Evolutionary conservation across 2,888 invertebrate species (phyloP).

Genomic region (Pachymerium ferrugineum): DNA sequence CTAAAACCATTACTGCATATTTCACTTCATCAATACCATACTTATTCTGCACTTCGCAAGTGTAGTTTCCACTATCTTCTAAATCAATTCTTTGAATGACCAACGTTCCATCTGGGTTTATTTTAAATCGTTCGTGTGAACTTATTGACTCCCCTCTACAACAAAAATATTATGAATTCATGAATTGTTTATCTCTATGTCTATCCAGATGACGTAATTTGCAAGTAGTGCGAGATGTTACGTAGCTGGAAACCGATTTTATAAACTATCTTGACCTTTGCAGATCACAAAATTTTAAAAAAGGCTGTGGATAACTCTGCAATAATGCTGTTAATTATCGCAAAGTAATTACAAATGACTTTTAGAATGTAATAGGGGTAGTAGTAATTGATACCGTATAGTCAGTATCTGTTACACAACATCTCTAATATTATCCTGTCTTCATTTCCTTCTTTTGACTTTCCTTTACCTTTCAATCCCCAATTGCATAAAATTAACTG

Average conservation of each 20-base stretch:
- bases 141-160: not conserved
- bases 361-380: too few species aligned
- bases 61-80: constrained; percentile 28
- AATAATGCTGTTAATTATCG: too few species aligned
- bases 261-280: too few species aligned
- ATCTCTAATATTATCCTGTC: too few species aligned
- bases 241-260: not conserved
- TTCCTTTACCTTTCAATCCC: too few species aligned
- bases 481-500: too few species aligned
- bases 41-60: constrained; percentile 12
- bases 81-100: not conserved
- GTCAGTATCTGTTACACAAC: too few species aligned
- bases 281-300: too few species aligned
- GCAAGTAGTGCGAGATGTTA: not conserved
- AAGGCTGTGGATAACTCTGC: too few species aligned
- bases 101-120: constrained; percentile 26
- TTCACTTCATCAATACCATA: constrained; percentile 28
- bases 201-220: not conserved
- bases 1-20: constrained; percentile 29
- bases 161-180: not conserved
- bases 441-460: too few species aligned
- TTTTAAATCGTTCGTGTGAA: not conserved
- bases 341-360: too few species aligned
- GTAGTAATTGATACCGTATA: too few species aligned
- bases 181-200: not conserved